These are phyloP conservation scores for Anniella stebbinsi DNA, from an alignment of 2,797 vertebrate species.

Conservation along the genomic window DNA sequence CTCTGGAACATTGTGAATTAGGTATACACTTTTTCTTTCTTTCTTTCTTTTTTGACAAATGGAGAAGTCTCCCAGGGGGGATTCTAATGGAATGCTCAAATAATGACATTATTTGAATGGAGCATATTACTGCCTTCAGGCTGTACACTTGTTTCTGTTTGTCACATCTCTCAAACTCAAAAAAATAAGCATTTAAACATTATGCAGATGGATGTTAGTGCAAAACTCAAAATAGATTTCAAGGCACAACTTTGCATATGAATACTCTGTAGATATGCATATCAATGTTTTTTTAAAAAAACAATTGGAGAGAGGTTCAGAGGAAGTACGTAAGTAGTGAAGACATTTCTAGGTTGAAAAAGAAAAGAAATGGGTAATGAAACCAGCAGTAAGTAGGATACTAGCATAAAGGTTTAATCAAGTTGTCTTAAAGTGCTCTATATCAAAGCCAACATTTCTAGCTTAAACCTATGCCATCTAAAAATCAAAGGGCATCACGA, in stretches of 20 bases:
- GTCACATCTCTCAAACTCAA: conserved; percentile 14
- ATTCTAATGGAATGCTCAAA: background rate
- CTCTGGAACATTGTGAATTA: background rate
- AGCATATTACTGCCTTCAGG: background rate
- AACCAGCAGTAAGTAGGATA: conserved; percentile 2
- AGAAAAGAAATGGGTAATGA: background rate
- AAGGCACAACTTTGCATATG: conserved; percentile 25
- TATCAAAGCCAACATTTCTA: conserved; percentile 1
- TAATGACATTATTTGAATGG: background rate
- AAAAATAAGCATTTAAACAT: conserved; percentile 35
- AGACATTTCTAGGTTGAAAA: conserved; percentile 5
- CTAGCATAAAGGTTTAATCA: background rate
- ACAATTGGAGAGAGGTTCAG: background rate
- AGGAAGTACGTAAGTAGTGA: background rate
- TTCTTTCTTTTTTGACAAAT: background rate
- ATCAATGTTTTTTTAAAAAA: background rate
- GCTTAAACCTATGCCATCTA: background rate
- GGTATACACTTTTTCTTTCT: too few relatives aligned
- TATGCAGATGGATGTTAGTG: conserved; percentile 15
- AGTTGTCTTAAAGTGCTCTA: background rate
- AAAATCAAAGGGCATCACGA: background rate
- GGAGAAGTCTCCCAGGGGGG: background rate
- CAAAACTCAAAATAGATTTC: conserved; percentile 12
- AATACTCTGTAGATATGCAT: conserved; percentile 26
- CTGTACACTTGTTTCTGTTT: conserved; percentile 13